Evolutionary conservation across 2,113 vertebrate genomes (phyloP), one percentile per base, ranked within the genome.

Genomic region (Alectura lathami): DNA sequence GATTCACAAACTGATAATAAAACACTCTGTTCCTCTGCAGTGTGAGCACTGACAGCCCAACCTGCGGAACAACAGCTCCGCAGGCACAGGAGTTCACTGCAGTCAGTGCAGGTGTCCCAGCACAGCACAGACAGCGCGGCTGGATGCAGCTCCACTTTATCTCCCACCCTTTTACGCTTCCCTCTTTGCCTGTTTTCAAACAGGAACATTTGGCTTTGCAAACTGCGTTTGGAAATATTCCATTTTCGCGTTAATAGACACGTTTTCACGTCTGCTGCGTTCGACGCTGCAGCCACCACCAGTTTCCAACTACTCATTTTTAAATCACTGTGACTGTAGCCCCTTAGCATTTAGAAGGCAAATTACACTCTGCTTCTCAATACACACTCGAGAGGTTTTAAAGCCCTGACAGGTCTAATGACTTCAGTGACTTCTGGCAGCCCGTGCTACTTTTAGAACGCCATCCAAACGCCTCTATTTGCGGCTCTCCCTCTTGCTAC

Each of bases 61-160:
- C 67, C 18, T 63, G 4, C 3, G 75, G 54, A 80, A 42, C 1
- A 13, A 34, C 88, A 56, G 8, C 45, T 60, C 57, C 66, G 38
- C 2, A 0, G 0, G 20, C 72, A 54, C 9, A 7, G 47, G 24
- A 53, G 36, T 2, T 0, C 15, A 7, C 6, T 3, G n/a, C 29
- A 7, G 53, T 24, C 36, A 32, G 34, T 42, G 50, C 18, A 26
- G 36, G 50, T 69, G 67, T 13, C 67, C 47, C 27, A 48, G 6
- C 43, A 48, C 40, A 38, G 15, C 21, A 50, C 34, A 79, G 30
- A 43, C 69, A 18, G 4, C 0, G 0, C 8, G 40, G 23, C 47
- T 70, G 51, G 7, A 47, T 30, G 54, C 13, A 87, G 30, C 48
- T 93, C 68, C 42, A 32, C 43, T 66, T 45, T 47, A 45, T 83